Evolutionary conservation across 2,888 invertebrate species (phyloP), one percentile per base, ranked within the genome.

Genomic region (Phrixothrix hirtus): DNA sequence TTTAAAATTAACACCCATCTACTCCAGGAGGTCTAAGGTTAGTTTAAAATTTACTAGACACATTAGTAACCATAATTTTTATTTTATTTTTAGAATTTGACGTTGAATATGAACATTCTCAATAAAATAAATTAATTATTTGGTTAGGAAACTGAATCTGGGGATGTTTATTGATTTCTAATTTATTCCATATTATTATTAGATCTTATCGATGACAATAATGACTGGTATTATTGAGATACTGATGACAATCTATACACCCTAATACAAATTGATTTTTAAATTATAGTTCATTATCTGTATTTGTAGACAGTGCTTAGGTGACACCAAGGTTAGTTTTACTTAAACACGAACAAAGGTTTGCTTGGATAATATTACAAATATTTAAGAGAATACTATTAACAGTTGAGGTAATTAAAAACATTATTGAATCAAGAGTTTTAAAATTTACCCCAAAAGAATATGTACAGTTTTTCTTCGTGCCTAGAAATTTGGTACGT

Each of bases 181-280:
- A 50, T 50, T 44, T 50, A 36, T 44, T 37, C 17, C 11, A 44
- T 44, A 32, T 49, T 49, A 42, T 25, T 48, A 29, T 36, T 32
- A 37, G 50, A 50, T 50, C 14, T 26, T 38, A 50, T 43, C 43
- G 21, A 35, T 16, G 36, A 21, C 38, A 32, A 45, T 41, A 43
- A 50, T 38, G 38, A 38, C 37, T 25, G 13, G 12, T 38, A 44
- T 44, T 50, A 38, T 38, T 43, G 37, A 17, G 21, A 16, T 16
- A 29, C 32, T 44, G 50, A 50, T 50, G 34, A 31, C 26, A 50
- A 50, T 50, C 50, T 43, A 32, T 15, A 36, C 13, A 16, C 47
- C 47, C 38, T 39, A 47, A 39, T 32, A 39, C 27, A 34, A 47
- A 47, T 47, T 47, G 47, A 47, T 21, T 21, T 21, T 21, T 21